phyloP scores from a whole-genome alignment of 2,797 vertebrate species.

The Microctenopoma steveboyesi region DNA sequence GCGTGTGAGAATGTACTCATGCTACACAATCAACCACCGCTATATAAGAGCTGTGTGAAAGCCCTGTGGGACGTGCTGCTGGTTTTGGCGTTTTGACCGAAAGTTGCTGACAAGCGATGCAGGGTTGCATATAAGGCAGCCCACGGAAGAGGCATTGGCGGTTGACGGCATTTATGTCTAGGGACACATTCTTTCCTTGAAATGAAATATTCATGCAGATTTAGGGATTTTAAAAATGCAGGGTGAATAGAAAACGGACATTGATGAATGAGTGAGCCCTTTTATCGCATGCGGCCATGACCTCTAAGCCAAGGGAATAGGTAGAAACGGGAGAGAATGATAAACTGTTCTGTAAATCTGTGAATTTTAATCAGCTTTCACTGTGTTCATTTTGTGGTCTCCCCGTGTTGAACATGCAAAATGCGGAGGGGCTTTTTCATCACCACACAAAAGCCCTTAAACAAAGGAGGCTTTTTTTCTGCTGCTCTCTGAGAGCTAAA shows the following conservation, averaged over 20 bases:
- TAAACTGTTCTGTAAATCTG: conserved; percentile 70
- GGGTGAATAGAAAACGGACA: conserved; percentile 67
- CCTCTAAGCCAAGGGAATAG: conserved; percentile 54
- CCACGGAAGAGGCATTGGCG: not conserved
- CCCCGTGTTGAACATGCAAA: conserved; percentile 60
- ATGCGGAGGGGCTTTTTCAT: conserved; percentile 47
- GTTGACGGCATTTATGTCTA: conserved; percentile 39
- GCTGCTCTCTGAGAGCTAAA: conserved; percentile 44
- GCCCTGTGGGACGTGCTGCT: conserved; percentile 53
- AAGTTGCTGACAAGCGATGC: conserved; percentile 64
- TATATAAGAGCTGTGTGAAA: conserved; percentile 46
- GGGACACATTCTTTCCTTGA: conserved; percentile 40
- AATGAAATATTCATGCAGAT: conserved; percentile 73
- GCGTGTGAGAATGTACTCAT: conserved; percentile 25
- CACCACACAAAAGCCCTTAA: conserved; percentile 64
- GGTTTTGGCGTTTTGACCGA: conserved; percentile 56
- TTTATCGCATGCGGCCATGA: conserved; percentile 62
- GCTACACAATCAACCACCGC: conserved; percentile 52
- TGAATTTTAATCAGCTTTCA: conserved; percentile 75
- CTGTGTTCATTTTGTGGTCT: conserved; percentile 58
- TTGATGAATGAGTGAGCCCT: conserved; percentile 70
- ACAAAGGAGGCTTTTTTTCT: conserved; percentile 58
- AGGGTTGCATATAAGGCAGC: conserved; percentile 46
- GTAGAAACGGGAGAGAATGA: conserved; percentile 40
- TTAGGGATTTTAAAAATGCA: conserved; percentile 62